Evolutionary conservation across 2,113 vertebrate species (phyloP).

Genomic region (Gambusia holbrooki): DNA sequence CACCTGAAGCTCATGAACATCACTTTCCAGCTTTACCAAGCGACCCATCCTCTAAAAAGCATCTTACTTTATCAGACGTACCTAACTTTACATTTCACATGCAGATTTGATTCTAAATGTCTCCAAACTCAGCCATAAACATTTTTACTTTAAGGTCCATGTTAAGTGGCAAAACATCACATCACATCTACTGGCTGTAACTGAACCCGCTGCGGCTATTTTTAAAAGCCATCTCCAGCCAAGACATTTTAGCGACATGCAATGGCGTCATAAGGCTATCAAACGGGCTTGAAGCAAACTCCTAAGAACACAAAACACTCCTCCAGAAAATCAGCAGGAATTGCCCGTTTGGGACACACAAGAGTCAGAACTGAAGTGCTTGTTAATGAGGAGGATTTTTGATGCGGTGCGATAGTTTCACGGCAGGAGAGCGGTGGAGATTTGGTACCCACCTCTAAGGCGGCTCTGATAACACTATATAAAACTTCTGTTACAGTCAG

Average conservation of each 20-base stretch:
- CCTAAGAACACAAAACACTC: slow-evolving; percentile 44
- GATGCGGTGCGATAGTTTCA: slow-evolving; percentile 48
- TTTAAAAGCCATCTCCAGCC: slow-evolving; percentile 79
- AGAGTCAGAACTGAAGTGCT: not conserved
- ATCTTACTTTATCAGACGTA: not conserved
- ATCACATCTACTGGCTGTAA: slow-evolving; percentile 78
- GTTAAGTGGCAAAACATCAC: slow-evolving; percentile 74
- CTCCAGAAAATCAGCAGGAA: slow-evolving; percentile 21
- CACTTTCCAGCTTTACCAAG: not conserved
- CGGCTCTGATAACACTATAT: slow-evolving; percentile 72
- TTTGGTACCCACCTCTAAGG: slow-evolving; percentile 57
- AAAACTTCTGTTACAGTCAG: slow-evolving; percentile 71
- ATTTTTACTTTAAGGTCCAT: slow-evolving; percentile 59
- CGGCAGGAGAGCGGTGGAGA: slow-evolving; percentile 34
- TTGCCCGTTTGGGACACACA: slow-evolving; percentile 23
- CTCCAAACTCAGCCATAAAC: slow-evolving; percentile 12
- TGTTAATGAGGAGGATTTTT: slow-evolving; percentile 13
- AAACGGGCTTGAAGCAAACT: slow-evolving; percentile 51
- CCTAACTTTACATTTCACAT: not conserved
- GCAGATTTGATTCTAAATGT: not conserved
- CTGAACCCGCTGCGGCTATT: slow-evolving; percentile 79
- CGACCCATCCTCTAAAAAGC: not conserved
- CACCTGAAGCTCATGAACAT: not conserved
- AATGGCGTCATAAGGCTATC: slow-evolving; percentile 66
- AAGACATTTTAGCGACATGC: slow-evolving; percentile 78